Evolutionary conservation across 2,888 invertebrate genomes (phyloP), one percentile per base, ranked within the genome.

Genomic region (Tachina fera): DNA sequence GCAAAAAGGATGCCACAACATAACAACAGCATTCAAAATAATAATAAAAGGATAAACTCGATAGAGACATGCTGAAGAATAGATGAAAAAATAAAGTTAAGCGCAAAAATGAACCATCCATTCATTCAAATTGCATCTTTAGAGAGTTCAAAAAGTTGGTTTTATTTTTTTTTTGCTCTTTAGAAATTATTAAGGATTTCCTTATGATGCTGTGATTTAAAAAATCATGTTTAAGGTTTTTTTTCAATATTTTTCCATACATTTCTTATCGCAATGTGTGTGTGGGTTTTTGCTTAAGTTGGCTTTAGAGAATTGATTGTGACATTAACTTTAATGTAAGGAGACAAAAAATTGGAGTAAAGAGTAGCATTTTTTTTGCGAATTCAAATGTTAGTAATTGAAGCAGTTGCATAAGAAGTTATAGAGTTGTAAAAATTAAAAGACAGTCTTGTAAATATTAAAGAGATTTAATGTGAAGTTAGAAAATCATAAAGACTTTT

Each of bases 101-200:
- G 14, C 5, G 65, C 41, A 70, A 43, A 74, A 16, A 45, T 58
- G 61, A 45, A 70, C 47, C 51, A 43, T 70, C 47, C 51, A 43
- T 70, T 79, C 71, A 71, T 51, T 83, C 58, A 83, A 86, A 79
- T 83, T 75, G 78, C 83, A 76, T 86, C 83, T 83, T 83, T 76
- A 60, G 86, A 83, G 83, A 86, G 47, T 86, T 79, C 39, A 83
- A 79, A 31, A 31, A 6, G 39, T 61, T 65, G 39, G 1, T 80
- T 75, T 72, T 47, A 10, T 49, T 16, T 65, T 56, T 49, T 16
- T 65, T 56, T 19, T 31, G 31, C 56, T 63, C 49, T 68, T 80
- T 60, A 39, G 51, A 75, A 82, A 79, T 83, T 83, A 72, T 83
- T 72, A 72, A 72, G 77, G 53, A 77, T 77, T 77, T 77, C 83